Conservation (phyloP, 2,888 invertebrate genomes). For the Metellina segmentata region DNA sequence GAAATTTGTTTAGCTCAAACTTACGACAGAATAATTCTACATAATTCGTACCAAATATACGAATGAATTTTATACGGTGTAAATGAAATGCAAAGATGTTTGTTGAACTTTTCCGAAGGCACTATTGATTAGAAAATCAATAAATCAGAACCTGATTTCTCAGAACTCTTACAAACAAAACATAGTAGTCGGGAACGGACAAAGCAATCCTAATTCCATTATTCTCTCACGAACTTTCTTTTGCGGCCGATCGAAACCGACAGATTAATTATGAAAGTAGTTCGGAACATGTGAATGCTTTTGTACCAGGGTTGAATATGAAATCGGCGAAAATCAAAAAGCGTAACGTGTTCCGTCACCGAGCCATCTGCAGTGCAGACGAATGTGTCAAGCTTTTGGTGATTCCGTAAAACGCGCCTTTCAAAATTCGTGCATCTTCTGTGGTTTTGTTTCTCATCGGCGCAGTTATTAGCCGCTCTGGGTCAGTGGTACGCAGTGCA, state of each 20-base stretch:
- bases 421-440: conserved; percentile 44
- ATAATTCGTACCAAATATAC: too few relatives aligned
- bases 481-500: conserved; percentile 74
- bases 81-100: too few relatives aligned
- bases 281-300: background rate
- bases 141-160: too few relatives aligned
- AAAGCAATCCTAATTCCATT: background rate
- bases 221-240: background rate
- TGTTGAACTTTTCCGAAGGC: too few relatives aligned
- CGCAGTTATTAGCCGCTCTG: conserved; percentile 37
- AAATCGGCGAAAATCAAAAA: background rate
- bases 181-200: too few relatives aligned
- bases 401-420: conserved; percentile 59
- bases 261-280: background rate
- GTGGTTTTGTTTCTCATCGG: conserved; percentile 41
- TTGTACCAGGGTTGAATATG: background rate
- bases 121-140: too few relatives aligned
- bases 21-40: too few relatives aligned
- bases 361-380: conserved; percentile 52
- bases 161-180: too few relatives aligned
- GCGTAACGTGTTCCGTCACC: background rate
- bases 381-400: conserved; percentile 36
- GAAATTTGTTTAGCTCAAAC: too few relatives aligned
- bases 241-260: background rate
- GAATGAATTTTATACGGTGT: too few relatives aligned